Evolutionary conservation across 1,140 invertebrate species (phyloP), one percentile per base, ranked within the genome.

Genomic region (Triops cancriformis): DNA sequence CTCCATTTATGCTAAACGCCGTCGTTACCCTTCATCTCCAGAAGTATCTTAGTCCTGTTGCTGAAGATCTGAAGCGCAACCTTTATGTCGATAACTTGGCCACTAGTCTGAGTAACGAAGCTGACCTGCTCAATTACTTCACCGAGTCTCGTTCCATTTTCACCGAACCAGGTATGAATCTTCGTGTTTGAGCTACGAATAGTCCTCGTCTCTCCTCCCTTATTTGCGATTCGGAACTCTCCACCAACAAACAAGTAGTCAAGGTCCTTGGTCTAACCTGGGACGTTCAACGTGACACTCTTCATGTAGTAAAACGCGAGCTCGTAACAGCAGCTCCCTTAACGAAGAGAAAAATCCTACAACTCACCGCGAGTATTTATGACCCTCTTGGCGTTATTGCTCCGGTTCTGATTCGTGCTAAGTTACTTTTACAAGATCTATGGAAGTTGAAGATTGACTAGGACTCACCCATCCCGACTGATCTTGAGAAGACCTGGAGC

Each of bases 391-490:
- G n/a, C n/a, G n/a, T n/a, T n/a, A n/a, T n/a, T n/a, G n/a, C n/a
- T n/a, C n/a, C n/a, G n/a, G n/a, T n/a, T n/a, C n/a, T n/a, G n/a
- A n/a, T n/a, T n/a, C n/a, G 73, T 23, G 80, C 76, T 14, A 81
- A 78, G 51, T 23, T 80, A 7, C 23, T 81, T 3, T 72, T 80
- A 26, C 80, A 80, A 51, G 41, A 77, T 77, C 26, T 81, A 7
- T 81, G 80, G 80, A 77, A 76, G 28, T 26, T 26, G 1, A 77
- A 79, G 27, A 41, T 76, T 11, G 74, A 79, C 12, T 80, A 80
- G 80, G 80, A 81, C 51, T 79, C 80, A 7, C 73, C 74, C 9
- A 5, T 81, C 1, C 42, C 76, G 51, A 12, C n/a, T n/a, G n/a
- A n/a, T n/a, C n/a, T n/a, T n/a, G n/a, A n/a, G n/a, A n/a, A n/a